phyloP scores from a whole-genome alignment of 2,888 invertebrate species.

The Nomada ruficornis region DNA sequence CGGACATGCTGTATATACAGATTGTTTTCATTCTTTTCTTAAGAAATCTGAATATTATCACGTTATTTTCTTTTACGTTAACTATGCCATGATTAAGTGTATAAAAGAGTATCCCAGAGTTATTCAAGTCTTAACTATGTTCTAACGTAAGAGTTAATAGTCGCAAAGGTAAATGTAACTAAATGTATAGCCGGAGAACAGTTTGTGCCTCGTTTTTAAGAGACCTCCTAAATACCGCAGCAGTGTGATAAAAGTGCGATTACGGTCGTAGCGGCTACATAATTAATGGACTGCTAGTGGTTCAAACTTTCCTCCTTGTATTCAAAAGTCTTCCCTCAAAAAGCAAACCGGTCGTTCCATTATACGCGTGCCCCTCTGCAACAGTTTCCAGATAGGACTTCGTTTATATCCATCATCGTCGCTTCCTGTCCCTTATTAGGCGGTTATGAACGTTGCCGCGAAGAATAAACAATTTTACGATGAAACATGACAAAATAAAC shows the following conservation, averaged over 20 bases:
- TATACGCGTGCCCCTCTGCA: constrained; percentile 11
- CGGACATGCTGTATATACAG: no score
- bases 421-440: constrained; percentile 18
- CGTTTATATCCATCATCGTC: constrained; percentile 13
- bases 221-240: no score
- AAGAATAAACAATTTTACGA: constrained; percentile 42
- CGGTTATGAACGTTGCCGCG: constrained; percentile 32
- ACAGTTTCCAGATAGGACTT: constrained; percentile 49
- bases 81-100: no score
- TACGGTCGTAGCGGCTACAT: constrained; percentile 43
- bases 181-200: no score
- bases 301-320: constrained; percentile 50
- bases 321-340: constrained; percentile 42
- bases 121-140: no score
- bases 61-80: no score
- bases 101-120: no score
- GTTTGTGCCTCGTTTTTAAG: no score
- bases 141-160: no score
- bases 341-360: constrained; percentile 50
- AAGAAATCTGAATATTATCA: no score
- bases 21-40: no score
- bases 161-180: no score
- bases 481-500: constrained; percentile 29
- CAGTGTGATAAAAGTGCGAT: constrained; percentile 34
- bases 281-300: constrained; percentile 56